A percentile compares a stretch with the other conserved stretches of the same genome.
These are phyloP conservation scores for Rhinoderma darwinii DNA, from an alignment of 2,113 vertebrate species.

Conservation along the genomic window DNA sequence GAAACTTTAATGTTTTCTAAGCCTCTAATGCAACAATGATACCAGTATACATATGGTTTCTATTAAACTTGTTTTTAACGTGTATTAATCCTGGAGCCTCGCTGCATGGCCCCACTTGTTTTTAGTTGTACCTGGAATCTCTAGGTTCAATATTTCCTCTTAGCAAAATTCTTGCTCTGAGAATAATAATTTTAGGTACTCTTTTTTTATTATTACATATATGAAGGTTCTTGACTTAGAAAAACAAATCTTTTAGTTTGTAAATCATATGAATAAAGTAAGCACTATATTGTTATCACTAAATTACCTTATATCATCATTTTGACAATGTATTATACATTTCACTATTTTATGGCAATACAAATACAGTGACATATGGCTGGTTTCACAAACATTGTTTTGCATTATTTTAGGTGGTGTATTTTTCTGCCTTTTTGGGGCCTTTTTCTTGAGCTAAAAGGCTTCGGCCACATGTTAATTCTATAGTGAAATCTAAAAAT, in stretches of 20 bases:
- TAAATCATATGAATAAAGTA: background rate
- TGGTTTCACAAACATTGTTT: no score
- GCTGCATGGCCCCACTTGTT: constrained; percentile 36
- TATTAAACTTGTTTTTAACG: constrained; percentile 42
- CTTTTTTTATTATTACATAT: constrained; percentile 1
- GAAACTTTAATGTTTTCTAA: constrained; percentile 37
- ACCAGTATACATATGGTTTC: constrained; percentile 53
- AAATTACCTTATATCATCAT: background rate
- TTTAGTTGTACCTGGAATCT: constrained; percentile 17
- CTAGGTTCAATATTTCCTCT: background rate
- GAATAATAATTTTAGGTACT: background rate
- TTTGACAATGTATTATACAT: background rate
- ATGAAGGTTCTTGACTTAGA: constrained; percentile 4
- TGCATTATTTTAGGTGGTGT: no score
- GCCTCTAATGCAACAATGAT: constrained; percentile 50
- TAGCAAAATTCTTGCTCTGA: background rate
- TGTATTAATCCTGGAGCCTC: constrained; percentile 44
- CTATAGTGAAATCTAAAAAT: no score
- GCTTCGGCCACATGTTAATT: no score
- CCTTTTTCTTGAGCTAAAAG: no score
- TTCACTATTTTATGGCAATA: background rate
- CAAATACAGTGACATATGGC: background rate
- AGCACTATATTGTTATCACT: background rate
- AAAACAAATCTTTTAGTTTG: no score
- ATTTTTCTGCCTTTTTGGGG: no score